These are phyloP conservation scores for Sclerurus mexicanus DNA, from an alignment of 2,113 vertebrate species.

Conservation along the genomic window DNA sequence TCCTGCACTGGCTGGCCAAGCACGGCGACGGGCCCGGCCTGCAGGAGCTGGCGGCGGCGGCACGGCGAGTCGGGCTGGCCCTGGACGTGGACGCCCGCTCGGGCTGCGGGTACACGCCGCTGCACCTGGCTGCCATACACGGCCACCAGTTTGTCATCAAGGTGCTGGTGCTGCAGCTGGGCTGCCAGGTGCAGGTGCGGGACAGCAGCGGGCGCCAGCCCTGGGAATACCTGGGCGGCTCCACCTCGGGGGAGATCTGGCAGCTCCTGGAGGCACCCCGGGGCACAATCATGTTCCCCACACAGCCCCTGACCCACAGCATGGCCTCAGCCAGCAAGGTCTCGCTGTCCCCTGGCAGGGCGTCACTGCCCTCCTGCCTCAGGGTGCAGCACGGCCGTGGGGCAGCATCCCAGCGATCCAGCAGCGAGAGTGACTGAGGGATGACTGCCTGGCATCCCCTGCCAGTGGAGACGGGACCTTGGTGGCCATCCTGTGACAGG, in stretches of 20 bases:
- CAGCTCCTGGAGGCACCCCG: conserved; percentile 83
- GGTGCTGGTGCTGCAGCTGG: conserved; percentile 84
- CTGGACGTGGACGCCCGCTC: conserved; percentile 82
- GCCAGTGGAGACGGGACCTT: neutral
- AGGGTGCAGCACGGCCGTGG: conserved; percentile 46
- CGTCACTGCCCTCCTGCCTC: conserved; percentile 70
- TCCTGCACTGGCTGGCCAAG: conserved; percentile 95
- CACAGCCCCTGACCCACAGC: conserved; percentile 33
- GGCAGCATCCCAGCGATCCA: neutral
- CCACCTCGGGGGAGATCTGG: conserved; percentile 76
- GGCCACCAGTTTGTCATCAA: conserved; percentile 81
- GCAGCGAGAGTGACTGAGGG: neutral
- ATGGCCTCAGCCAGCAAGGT: neutral
- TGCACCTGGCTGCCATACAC: conserved; percentile 92
- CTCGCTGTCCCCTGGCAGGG: conserved; percentile 51
- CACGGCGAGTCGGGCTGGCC: conserved; percentile 67
- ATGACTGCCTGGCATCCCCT: neutral
- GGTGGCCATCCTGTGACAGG: neutral
- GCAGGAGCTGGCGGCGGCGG: conserved; percentile 80
- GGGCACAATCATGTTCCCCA: conserved; percentile 72
- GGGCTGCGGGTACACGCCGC: conserved; percentile 86
- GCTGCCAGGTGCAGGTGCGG: conserved; percentile 78
- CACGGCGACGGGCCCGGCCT: conserved; percentile 85
- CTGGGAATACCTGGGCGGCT: conserved; percentile 86
- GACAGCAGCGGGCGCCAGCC: conserved; percentile 86